Evolutionary conservation across 2,113 vertebrate genomes (phyloP), one percentile per base, ranked within the genome.

Genomic region (Megaceryle torquata): DNA sequence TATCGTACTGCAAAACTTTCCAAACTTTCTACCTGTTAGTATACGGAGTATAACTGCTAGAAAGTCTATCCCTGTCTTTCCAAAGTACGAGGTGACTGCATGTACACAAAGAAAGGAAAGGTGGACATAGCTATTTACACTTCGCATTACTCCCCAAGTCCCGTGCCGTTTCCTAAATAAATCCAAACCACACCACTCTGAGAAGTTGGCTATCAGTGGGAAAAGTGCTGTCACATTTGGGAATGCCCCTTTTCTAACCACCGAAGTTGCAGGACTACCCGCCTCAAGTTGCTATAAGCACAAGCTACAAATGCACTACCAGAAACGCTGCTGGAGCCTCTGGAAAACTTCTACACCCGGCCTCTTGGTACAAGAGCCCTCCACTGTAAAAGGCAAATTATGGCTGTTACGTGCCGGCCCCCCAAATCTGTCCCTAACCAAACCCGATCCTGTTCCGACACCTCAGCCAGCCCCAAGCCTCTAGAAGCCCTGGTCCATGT

Each of bases 1-100:
- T 13, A 19, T 48, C 7, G 1, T 6, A 60, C 57, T 65, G 69
- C 68, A 93, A 96, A 98, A 97, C 96, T 96, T 97, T 83, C 84
- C 93, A 90, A 98, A 97, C 94, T 88, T 96, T 82, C 65, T 71
- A 48, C 71, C 65, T 76, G 69, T 46, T 57, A 35, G 80, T 9
- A 13, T 2, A 14, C 0, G 2, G 39, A 72, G 33, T 9, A 1
- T 56, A 46, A 3, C 35, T 26, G 71, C 61, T 44, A 31, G 26
- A 8, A 84, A 90, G 53, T 10, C 61, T 7, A 1, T 11, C 82
- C 56, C 71, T 65, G 60, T 39, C 0, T 9, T 31, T 3, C 83
- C 33, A 6, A 76, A 92, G 77, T 1, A n/a, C 61, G 5, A 10
- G 39, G 43, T 2, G 28, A 76, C 57, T 0, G 2, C 72, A 41